Evolutionary conservation across 23 tunicate species (phyloP), one percentile per base, ranked within the genome.

Genomic region (Clavelina lepadiformis): DNA sequence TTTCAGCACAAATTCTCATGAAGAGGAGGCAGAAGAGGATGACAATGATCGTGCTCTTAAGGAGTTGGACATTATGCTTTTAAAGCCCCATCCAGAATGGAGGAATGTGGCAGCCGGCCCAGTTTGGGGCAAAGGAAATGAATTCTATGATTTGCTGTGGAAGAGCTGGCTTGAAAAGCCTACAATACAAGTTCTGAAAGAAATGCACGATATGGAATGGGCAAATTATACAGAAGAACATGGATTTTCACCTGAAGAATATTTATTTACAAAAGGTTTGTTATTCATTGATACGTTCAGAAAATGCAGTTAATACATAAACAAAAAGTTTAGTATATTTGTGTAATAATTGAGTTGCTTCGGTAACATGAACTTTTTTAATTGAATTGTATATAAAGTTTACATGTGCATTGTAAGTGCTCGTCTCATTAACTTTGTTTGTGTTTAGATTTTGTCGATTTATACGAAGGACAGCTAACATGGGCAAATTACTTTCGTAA

Each of bases 21-120:
- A n/a, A n/a, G n/a, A n/a, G n/a, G n/a, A n/a, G n/a, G n/a, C n/a
- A n/a, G 22, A 15, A 53, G 23, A 20, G 24, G 72, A 66, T 66
- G 56, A 66, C 22, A 82, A 82, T 67, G 81, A 81, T 8, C 58
- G 51, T 63, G 91, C 91, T 35, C 56, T 71, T 23, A 32, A 55
- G 0, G 65, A 71, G 11, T 27, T 86, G 5, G 95, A 86, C 51
- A 77, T 86, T n/a, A 77, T 85, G 1, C 51, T 71, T 33, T 51
- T 86, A 3, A 77, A 77, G 46, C 95, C 95, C 0, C 73, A 65
- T 58, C 95, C 95, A 0, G 95, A 86, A 66, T 86, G 69, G 79
- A 41, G 95, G 23, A 77, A 86, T 65, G 80, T 77, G 11, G 95
- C 95, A 45, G 75, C 85, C 22, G 95, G 95, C 19, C 85, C 85